Conservation (phyloP, 1,140 invertebrate species). For the Nixonia krombeini region DNA sequence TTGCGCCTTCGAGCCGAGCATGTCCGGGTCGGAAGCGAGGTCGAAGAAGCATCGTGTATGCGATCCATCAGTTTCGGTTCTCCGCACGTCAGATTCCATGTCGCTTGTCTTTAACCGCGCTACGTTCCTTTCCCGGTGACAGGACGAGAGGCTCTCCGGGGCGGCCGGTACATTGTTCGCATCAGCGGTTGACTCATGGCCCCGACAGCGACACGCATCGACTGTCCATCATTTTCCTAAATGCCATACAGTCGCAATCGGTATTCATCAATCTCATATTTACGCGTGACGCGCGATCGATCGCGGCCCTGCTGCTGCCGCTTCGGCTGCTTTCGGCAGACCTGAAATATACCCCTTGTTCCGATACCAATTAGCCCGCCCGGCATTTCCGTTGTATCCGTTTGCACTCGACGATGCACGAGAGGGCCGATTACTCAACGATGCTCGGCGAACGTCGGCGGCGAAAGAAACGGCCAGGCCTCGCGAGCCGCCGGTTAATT, state of each 20-base stretch:
- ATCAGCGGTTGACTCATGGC: not conserved
- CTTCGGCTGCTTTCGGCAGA: not conserved
- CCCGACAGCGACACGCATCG: conserved; percentile 5
- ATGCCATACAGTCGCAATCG: conserved; percentile 9
- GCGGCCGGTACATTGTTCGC: conserved; percentile 11
- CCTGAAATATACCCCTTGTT: conserved; percentile 1
- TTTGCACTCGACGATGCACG: not conserved
- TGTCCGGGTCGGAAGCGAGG: too few species aligned
- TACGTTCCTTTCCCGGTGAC: not conserved
- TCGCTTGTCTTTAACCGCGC: not conserved
- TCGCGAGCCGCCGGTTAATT: conserved; percentile 8
- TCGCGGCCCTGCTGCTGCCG: not conserved
- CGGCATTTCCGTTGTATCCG: conserved; percentile 2
- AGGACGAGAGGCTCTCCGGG: not conserved
- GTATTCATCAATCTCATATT: conserved; percentile 13
- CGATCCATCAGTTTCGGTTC: not conserved
- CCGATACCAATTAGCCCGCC: not conserved
- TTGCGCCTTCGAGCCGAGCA: too few species aligned
- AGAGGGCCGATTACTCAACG: not conserved
- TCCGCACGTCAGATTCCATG: not conserved
- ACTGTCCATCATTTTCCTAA: conserved; percentile 6
- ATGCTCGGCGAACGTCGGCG: not conserved
- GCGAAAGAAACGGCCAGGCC: not conserved
- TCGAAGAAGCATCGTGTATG: too few species aligned
- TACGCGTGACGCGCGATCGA: conserved; percentile 1